These are phyloP conservation scores for Lepus townsendii DNA, from an alignment of 2,797 vertebrate species.

Conservation along the genomic window DNA sequence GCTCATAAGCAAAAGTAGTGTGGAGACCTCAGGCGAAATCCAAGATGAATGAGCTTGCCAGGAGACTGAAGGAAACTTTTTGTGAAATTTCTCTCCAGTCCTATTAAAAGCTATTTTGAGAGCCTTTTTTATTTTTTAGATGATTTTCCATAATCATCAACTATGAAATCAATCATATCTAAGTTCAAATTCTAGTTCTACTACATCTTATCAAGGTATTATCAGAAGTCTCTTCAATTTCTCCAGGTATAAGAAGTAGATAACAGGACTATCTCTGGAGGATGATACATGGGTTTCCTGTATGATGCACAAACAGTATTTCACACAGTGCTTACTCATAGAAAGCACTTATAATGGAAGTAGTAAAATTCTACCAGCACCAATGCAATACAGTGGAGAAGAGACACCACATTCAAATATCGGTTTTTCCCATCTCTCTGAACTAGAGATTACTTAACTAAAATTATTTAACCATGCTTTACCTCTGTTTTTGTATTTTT, in stretches of 20 bases:
- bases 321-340: background rate
- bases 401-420: background rate
- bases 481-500: background rate
- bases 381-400: background rate
- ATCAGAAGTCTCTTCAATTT: background rate
- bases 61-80: background rate
- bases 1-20: background rate
- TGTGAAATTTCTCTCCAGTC: background rate
- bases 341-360: background rate
- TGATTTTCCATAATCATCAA: background rate
- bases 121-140: background rate
- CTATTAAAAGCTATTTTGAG: background rate
- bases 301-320: background rate
- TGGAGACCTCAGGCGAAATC: background rate
- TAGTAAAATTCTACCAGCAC: background rate
- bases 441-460: background rate
- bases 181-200: conserved; percentile 8
- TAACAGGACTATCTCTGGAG: background rate
- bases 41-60: background rate
- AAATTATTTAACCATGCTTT: background rate
- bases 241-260: background rate
- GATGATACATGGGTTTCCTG: background rate
- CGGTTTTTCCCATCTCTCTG: background rate
- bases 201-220: background rate
- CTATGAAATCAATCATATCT: background rate